A percentile compares a stretch with the other conserved stretches of the same genome.
Evolutionary conservation across 2,113 vertebrate genomes (phyloP).

Genomic region (Cariama cristata): DNA sequence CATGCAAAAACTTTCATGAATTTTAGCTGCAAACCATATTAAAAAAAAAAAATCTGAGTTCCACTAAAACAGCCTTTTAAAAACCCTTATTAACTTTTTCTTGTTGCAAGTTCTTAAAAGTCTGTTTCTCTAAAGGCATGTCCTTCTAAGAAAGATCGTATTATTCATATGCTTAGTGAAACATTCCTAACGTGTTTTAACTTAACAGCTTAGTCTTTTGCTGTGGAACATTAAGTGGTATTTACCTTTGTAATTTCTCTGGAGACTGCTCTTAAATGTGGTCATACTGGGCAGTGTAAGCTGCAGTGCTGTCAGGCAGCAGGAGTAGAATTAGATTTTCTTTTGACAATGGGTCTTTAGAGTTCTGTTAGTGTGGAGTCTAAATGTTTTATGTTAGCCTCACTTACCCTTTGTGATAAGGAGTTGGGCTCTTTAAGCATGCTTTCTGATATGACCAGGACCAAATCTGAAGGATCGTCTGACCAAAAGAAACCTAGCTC

Average conservation of each 20-base stretch:
- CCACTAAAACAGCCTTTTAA: not conserved
- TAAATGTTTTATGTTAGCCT: not conserved
- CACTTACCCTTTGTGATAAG: not conserved
- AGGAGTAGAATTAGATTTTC: not conserved
- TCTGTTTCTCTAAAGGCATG: not conserved
- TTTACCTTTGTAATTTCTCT: not conserved
- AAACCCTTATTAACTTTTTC: not conserved
- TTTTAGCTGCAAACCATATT: not conserved
- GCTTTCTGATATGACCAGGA: not conserved
- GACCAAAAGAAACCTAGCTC: not conserved
- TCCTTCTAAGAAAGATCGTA: not conserved
- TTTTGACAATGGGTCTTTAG: not conserved
- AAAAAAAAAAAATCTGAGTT: not conserved
- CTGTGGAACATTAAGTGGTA: not conserved
- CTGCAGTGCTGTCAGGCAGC: not conserved
- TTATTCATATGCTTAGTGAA: not conserved
- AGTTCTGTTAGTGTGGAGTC: not conserved
- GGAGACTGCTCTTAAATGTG: not conserved
- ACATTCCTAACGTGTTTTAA: not conserved
- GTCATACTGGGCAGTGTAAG: not conserved
- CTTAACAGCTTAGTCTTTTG: not conserved
- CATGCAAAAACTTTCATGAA: not conserved
- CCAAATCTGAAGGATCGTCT: not conserved
- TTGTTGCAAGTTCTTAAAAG: not conserved
- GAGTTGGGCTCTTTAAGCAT: not conserved